Percentiles rank a stretch among this genome's conserved stretches.
These are phyloP conservation scores for Chrysoperla carnea DNA, from an alignment of 1,140 invertebrate species.

Conservation along the genomic window DNA sequence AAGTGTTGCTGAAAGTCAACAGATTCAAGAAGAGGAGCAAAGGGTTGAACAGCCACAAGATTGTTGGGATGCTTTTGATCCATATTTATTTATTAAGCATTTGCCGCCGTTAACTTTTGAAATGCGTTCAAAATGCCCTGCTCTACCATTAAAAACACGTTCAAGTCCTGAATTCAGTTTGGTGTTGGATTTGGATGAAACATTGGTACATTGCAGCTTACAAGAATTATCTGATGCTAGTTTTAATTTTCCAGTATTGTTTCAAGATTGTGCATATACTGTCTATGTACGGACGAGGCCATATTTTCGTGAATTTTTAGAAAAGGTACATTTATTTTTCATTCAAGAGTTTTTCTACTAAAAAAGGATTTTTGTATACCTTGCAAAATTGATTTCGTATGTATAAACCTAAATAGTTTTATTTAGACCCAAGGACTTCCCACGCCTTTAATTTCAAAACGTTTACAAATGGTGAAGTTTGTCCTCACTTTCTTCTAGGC, in stretches of 20 bases:
- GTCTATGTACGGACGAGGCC: conserved; percentile 87
- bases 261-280: conserved; percentile 59
- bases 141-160: conserved; percentile 80
- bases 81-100: conserved; percentile 83
- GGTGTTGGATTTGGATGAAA: conserved; percentile 63
- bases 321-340: conserved; percentile 19
- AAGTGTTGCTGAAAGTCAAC: not conserved
- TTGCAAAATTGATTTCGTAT: too few species aligned
- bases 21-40: not conserved
- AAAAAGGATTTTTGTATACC: too few species aligned
- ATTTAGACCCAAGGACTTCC: too few species aligned
- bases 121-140: conserved; percentile 70
- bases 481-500: too few species aligned
- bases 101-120: conserved; percentile 78
- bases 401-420: too few species aligned
- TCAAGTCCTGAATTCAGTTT: conserved; percentile 88
- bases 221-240: conserved; percentile 82
- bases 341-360: too few species aligned
- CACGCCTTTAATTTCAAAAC: too few species aligned
- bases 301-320: conserved; percentile 80
- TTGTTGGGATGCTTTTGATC: conserved; percentile 70
- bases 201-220: conserved; percentile 87
- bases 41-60: conserved; percentile 24
- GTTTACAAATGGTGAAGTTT: too few species aligned
- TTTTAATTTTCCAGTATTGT: conserved; percentile 86